These are phyloP conservation scores for Pocillopora grandis DNA, from an alignment of 92 coral and sea anemone species.

Conservation along the genomic window DNA sequence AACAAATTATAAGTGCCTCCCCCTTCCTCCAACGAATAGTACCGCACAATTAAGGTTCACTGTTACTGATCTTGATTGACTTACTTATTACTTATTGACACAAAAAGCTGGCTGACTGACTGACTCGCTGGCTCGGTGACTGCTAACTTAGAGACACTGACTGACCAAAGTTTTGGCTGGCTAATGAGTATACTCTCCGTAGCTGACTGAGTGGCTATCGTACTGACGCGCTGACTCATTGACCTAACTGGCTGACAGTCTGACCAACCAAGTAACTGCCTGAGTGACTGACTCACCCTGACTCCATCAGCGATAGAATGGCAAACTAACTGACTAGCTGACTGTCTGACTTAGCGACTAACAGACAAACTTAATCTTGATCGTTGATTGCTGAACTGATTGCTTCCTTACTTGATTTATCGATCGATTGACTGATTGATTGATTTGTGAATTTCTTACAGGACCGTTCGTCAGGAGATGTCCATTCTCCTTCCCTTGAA, in stretches of 20 bases:
- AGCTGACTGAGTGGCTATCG: no score
- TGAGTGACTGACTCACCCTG: not conserved
- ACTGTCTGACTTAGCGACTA: not conserved
- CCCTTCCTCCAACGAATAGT: no score
- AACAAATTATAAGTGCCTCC: no score
- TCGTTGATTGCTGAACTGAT: not conserved
- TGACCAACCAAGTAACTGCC: not conserved
- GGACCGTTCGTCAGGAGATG: constrained; percentile 96
- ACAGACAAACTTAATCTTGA: not conserved
- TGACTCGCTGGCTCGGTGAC: no score
- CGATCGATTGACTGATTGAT: not conserved
- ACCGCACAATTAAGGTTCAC: no score
- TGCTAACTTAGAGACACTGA: no score
- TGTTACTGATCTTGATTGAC: no score
- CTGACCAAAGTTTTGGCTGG: no score
- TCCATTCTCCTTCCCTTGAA: constrained; percentile 87
- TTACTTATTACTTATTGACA: not conserved
- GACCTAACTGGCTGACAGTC: not conserved
- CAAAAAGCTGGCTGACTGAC: not conserved
- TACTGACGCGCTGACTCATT: no score
- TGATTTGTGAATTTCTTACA: not conserved
- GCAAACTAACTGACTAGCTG: not conserved
- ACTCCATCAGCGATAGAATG: not conserved
- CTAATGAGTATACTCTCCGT: no score
- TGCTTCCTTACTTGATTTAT: not conserved